Base-by-base conservation (phyloP, 2,888 invertebrate species). In the Balanococcus diminutus region DNA sequence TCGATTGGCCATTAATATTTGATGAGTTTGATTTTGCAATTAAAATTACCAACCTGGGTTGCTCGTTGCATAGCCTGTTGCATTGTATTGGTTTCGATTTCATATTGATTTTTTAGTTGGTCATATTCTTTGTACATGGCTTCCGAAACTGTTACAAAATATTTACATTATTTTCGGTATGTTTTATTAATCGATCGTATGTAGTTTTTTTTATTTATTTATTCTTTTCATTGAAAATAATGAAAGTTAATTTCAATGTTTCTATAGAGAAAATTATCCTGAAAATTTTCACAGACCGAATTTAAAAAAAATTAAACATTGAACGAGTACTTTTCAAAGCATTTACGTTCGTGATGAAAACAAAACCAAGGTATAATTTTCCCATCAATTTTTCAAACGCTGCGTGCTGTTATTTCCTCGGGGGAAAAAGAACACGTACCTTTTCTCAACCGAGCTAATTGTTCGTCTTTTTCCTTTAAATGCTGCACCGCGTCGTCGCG, bases 91-190 rank as follows among this genome's bases (percentile, higher is more conserved):
- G 93, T 92, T 89, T 95, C 95, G 51, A 94, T 92, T 88, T 95
- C 94, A 89, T 94, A 94, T 90, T 94, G 93, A 89, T 93, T 93
- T 89, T 93, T 93, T 42, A 95, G 90, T 89, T 93, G 93, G 89
- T 94, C 94, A 90, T 95, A 95, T 89, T 95, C 95, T 87, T 92
- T 92, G 90, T 93, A 95, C 56, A 93, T 90, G 88, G 93, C 93
- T 91, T 94, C 94, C 9, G 95, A 94, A 81, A 94, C 95, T 89
- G 28, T 67, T 9, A 14, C 9, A 67, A 67, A 67, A 67, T 28
- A 67, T 67, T 28, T 11, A 9, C 14, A 67, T 67, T 25, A 28
- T 28, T 67, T 25, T 61, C 11, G 9, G 9, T 9, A 9, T 2
- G 6, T 25, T 61, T 9, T 5, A 11, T 61, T 61, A 6, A 11